Evolutionary conservation across 2,888 invertebrate genomes (phyloP).

Genomic region (Caenorhabditis sp.): DNA sequence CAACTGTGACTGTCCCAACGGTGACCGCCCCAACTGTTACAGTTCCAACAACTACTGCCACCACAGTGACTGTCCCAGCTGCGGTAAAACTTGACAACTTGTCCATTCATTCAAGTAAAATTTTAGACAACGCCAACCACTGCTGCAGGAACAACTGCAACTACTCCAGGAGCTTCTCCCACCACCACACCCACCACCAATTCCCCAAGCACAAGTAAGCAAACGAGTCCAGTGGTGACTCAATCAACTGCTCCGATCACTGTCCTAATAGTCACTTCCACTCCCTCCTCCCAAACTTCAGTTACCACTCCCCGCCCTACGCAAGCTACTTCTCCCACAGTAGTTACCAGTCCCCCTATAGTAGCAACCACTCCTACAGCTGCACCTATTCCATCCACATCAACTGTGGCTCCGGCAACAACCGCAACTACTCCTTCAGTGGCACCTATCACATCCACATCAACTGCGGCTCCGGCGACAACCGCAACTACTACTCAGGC

Average conservation of each 20-base stretch:
- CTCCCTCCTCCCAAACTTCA: conserved; percentile 14
- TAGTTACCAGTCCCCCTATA: too few species aligned
- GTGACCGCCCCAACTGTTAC: conserved; percentile 5
- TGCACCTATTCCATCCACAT: conserved; percentile 7
- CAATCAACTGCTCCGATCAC: conserved; percentile 21
- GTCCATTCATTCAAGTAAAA: too few species aligned
- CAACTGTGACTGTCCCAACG: conserved; percentile 26
- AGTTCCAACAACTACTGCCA: not conserved
- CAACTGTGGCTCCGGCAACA: not conserved
- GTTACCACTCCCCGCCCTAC: conserved; percentile 6
- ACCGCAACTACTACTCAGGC: not conserved
- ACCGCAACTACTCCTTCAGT: conserved; percentile 5
- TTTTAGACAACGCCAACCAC: conserved; percentile 28
- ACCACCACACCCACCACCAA: conserved; percentile 40
- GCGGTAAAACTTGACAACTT: not conserved
- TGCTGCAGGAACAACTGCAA: conserved; percentile 12
- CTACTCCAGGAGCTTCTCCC: conserved; percentile 25
- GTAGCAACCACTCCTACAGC: conserved; percentile 35
- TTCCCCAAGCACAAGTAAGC: conserved; percentile 52
- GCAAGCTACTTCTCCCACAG: conserved; percentile 4
- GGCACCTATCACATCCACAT: conserved; percentile 5
- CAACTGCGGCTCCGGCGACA: not conserved
- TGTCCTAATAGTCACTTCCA: conserved; percentile 2
- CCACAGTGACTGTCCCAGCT: conserved; percentile 21
- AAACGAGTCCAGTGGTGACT: conserved; percentile 12